phyloP scores from a whole-genome alignment of 1,140 invertebrate genomes.

The Elymnias hypermnestra region DNA sequence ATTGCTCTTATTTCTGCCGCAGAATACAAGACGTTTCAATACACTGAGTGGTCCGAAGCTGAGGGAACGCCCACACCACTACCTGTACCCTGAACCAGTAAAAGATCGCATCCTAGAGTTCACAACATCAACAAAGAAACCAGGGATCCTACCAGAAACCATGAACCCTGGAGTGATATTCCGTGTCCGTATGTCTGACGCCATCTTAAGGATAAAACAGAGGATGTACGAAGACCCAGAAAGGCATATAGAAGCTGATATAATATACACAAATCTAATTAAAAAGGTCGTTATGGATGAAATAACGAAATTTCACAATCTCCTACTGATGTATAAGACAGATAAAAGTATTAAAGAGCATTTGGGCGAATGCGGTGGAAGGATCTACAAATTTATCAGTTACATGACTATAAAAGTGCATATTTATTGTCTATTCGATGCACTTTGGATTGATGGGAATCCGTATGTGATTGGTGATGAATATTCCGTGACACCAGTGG shows the following conservation, averaged over 20 bases:
- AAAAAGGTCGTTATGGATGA: slow-evolving; percentile 67
- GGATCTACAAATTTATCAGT: slow-evolving; percentile 67
- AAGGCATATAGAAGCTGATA: slow-evolving; percentile 62
- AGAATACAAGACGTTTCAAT: slow-evolving; percentile 46
- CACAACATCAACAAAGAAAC: slow-evolving; percentile 46
- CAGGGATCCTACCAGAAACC: slow-evolving; percentile 48
- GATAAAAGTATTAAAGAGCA: slow-evolving; percentile 66
- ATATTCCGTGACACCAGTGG: slow-evolving; percentile 60
- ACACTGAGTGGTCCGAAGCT: slow-evolving; percentile 47
- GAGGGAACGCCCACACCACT: slow-evolving; percentile 56
- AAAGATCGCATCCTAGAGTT: slow-evolving; percentile 57
- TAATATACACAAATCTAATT: slow-evolving; percentile 64
- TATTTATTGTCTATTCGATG: slow-evolving; percentile 64
- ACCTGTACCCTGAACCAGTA: slow-evolving; percentile 59
- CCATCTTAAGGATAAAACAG: slow-evolving; percentile 61
- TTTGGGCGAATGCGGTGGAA: slow-evolving; percentile 59
- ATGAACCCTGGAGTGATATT: slow-evolving; percentile 69
- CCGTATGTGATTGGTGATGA: slow-evolving; percentile 69
- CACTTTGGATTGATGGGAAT: slow-evolving; percentile 64
- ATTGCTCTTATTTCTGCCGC: slow-evolving; percentile 30
- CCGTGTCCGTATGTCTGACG: slow-evolving; percentile 61
- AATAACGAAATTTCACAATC: slow-evolving; percentile 67
- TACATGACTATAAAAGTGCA: slow-evolving; percentile 68
- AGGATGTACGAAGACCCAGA: slow-evolving; percentile 69
- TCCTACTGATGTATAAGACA: slow-evolving; percentile 62